Base-by-base conservation (phyloP, 2,113 vertebrate genomes). In the Entelurus aequoreus region DNA sequence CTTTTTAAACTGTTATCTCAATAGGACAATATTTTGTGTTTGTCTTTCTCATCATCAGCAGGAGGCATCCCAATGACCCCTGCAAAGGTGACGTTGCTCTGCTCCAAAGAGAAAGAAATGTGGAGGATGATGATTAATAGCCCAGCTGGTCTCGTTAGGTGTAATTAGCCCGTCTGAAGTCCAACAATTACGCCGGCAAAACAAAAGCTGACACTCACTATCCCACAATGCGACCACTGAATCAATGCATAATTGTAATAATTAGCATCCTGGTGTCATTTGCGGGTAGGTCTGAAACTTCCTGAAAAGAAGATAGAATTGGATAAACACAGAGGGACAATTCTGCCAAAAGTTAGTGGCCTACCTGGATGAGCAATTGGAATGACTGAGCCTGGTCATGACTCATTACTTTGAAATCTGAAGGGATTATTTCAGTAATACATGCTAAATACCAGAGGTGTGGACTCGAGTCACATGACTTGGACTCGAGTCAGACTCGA, bases 171-270 rank as follows among this genome's bases (percentile, higher is more conserved):
- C 54, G 62, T 85, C 87, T 87, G 78, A 89, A 84, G 84, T 90
- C 85, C 77, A 72, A 88, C 87, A 91, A 91, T 91, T 90, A 90
- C 79, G 66, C 75, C 74, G 76, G 79, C 60, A 63, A 84, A 78
- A 77, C 60, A 63, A 84, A 78, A 77, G 80, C 83, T 79, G 69
- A 80, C 64, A 77, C 61, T 74, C 72, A 80, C 82, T 79, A 82
- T 76, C 72, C 65, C 75, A 81, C 83, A 78, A 75, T 72, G 83
- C 82, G 69, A 72, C 75, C 28, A 49, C 66, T 74, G 82, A 90
- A 87, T 90, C 88, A 88, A 90, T 90, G 76, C 85, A 81, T 91
- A 90, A 92, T 90, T 88, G 87, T 82, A 69, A 86, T 88, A 89
- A 92, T 90, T 90, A 89, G 80, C 77, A 60, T 74, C 71, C 77